Base-by-base conservation (phyloP, 2,888 invertebrate genomes). In the Alsophila aescularia region DNA sequence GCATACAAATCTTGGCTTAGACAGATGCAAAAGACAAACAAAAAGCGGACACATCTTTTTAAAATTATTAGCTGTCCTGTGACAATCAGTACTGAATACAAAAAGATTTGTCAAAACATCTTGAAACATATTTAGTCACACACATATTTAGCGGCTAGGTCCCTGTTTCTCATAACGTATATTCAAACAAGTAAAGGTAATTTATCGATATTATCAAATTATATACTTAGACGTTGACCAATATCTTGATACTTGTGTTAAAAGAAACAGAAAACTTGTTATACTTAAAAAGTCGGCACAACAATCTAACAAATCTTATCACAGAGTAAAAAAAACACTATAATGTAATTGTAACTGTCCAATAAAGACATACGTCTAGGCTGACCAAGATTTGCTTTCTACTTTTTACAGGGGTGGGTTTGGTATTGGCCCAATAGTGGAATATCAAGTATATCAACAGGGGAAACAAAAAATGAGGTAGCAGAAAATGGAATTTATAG, bases 131-230 rank as follows among this genome's bases (percentile, higher is more conserved):
- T 44, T 42, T 47, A 39, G 42, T 43, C 55, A 52, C 27, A 57
- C 50, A 60, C 48, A 53, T 18, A 40, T 14, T 32, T 54, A 48
- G 53, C 53, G 12, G 36, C 8, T 29, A 42, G 36, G 58, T 54
- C 53, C 50, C 58, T 58, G 52, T 29, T 50, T 56, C 49, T 63
- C 58, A 54, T 57, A 62, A 55, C 45, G 52, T 37, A 51, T 34
- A 40, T 34, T 31, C n/a, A 44, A 37, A n/a, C 7, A 18, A 24
- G 8, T 4, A 4, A 24, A 24, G 7, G 8, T 24, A 7, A 24
- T 24, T 1, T 6, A 24, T 5, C 24, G 24, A 24, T 6, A 24
- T 24, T 7, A 24, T 24, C 8, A 24, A 24, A 8, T 8, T 24
- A 24, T 7, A 24, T 24, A 24, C 4, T 8, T n/a, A 24, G 8